These are phyloP conservation scores for Torymus auratus DNA, from an alignment of 2,888 invertebrate species.

Conservation along the genomic window DNA sequence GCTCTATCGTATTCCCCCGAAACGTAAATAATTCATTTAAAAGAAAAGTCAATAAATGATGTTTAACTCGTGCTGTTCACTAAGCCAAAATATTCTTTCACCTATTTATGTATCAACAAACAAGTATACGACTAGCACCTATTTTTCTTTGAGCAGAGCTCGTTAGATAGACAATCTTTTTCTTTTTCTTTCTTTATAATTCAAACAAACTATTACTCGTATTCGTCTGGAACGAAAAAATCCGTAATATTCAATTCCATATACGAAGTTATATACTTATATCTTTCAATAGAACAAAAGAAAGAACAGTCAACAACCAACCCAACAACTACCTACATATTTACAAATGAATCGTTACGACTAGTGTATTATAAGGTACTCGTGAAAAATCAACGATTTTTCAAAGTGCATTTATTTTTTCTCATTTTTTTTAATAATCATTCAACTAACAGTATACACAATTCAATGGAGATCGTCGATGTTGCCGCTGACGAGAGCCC, in stretches of 20 bases:
- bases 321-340: constrained; percentile 52
- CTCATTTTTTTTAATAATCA: not conserved
- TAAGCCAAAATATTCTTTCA: not conserved
- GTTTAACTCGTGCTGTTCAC: not conserved
- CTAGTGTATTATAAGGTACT: constrained; percentile 29
- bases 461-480: constrained; percentile 15
- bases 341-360: constrained; percentile 52
- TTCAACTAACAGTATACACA: constrained; percentile 46
- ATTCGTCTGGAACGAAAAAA: constrained; percentile 2
- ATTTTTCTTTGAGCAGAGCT: constrained; percentile 30
- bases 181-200: not conserved
- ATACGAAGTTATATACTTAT: not conserved
- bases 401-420: constrained; percentile 27
- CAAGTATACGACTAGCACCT: constrained; percentile 46
- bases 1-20: not conserved
- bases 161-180: constrained; percentile 5
- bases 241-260: constrained; percentile 52
- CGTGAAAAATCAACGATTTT: constrained; percentile 35
- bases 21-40: not conserved
- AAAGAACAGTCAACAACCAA: constrained; percentile 30
- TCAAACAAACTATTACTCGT: too few species aligned
- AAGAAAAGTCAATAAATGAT: not conserved
- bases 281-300: not conserved
- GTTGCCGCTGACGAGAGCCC: not conserved
- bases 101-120: constrained; percentile 31